A percentile compares a stretch with the other conserved stretches of the same genome.
Evolutionary conservation across 2,797 vertebrate genomes (phyloP).

Genomic region (Etheostoma nigrum): DNA sequence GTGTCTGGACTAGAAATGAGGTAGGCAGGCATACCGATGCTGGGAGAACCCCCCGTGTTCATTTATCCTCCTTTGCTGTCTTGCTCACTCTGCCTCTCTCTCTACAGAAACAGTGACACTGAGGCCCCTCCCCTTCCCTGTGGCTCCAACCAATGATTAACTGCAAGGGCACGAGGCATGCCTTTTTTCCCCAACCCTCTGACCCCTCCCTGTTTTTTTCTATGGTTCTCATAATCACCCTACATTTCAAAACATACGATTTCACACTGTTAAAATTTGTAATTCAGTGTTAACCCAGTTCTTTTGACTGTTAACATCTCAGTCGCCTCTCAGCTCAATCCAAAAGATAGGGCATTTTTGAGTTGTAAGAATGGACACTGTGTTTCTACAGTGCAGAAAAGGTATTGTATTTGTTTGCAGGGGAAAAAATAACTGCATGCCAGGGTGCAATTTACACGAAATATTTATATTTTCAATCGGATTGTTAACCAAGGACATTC

Average conservation of each 20-base stretch:
- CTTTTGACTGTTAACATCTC: slow-evolving; percentile 15
- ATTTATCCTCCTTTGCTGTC: slow-evolving; percentile 71
- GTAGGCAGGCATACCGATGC: slow-evolving; percentile 77
- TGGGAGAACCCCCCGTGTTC: slow-evolving; percentile 76
- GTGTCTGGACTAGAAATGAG: slow-evolving; percentile 82
- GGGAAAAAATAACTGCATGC: slow-evolving; percentile 40
- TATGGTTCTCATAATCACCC: slow-evolving; percentile 46
- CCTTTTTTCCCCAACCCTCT: slow-evolving; percentile 68
- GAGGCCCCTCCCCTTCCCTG: slow-evolving; percentile 80
- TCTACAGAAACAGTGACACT: slow-evolving; percentile 79
- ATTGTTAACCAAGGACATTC: slow-evolving; percentile 23
- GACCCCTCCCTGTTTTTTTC: slow-evolving; percentile 25
- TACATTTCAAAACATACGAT: slow-evolving; percentile 35
- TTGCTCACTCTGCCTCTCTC: slow-evolving; percentile 67
- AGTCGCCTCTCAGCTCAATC: background rate
- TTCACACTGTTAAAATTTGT: slow-evolving; percentile 46
- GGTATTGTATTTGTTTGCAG: slow-evolving; percentile 18
- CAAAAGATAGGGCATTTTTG: background rate
- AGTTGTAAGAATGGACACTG: background rate
- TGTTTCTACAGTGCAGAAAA: background rate
- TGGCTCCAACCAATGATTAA: slow-evolving; percentile 83
- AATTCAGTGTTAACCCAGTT: slow-evolving; percentile 10
- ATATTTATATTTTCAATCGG: slow-evolving; percentile 32
- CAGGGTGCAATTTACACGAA: slow-evolving; percentile 34
- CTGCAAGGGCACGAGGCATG: slow-evolving; percentile 72